Evolutionary conservation across 1,140 invertebrate species (phyloP), one percentile per base, ranked within the genome.

Genomic region (Diorhabda elongata): DNA sequence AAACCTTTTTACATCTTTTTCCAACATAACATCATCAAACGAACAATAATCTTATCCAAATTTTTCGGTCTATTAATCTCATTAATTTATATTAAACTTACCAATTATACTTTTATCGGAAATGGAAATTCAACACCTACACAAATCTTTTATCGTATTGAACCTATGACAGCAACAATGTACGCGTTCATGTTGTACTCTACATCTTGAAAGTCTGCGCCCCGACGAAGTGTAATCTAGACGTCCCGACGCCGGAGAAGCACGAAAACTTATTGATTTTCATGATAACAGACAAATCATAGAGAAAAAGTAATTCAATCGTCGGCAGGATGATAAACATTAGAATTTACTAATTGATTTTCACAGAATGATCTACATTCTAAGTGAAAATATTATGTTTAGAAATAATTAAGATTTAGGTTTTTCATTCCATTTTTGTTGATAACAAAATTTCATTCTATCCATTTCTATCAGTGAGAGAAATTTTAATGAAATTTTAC

Each of bases 181-280:
- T 4, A 42, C 43, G 5, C 61, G 7, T 44, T 43, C 43, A n/a
- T 44, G 43, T n/a, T 44, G 8, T 42, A 8, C 4, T 44, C 61
- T 44, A n/a, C 11, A 45, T 44, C 11, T 6, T 2, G 6, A 43
- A 45, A 62, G 11, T 11, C 44, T 62, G 8, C 8, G 4, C 44
- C n/a, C 8, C 0, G 7, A 44, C 61, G 61, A 5, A 42, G 42
- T 5, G 26, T 11, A 43, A 42, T 5, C 42, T 44, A 11, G 43
- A 44, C 61, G 61, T 62, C 61, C 43, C 61, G 61, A 44, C 43
- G 61, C 61, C 61, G 61, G 26, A 44, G 44, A 11, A 62, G 42
- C 42, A 42, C 61, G 61, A 62, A 5, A 11, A 5, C 11, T 9
- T 62, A 62, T 62, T 62, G 61, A 62, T 62, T 62, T 62, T 11